Base-by-base conservation (phyloP, 2,113 vertebrate genomes). In the Chlamydotis undulata region DNA sequence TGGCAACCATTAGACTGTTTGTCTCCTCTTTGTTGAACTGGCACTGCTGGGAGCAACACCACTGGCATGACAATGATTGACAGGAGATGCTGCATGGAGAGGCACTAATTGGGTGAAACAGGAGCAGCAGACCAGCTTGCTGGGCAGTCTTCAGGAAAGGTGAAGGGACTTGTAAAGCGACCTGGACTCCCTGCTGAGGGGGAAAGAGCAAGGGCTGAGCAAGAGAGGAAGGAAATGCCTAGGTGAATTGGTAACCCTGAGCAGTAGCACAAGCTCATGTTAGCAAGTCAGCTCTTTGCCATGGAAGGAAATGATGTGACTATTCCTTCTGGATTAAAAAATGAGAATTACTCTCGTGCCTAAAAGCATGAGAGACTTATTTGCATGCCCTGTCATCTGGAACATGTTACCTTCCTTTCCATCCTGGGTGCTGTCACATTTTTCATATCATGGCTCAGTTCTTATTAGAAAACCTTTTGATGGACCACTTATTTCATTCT, bases 11-110 rank as follows among this genome's bases (percentile, higher is more conserved):
- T 68, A 88, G 71, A 25, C 65, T 80, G 74, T 77, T 94, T 90
- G 59, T 91, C 69, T 90, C 19, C 16, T 76, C 91, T 95, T 76
- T 95, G 95, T 81, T 52, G 57, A n/a, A 28, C 89, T 89, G 95
- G 93, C 85, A 53, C 83, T 65, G 93, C 95, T 96, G 85, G 91
- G 68, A 92, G 96, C 93, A 79, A 5, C 79, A 71, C 89, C 78
- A 35, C 75, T 76, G 90, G 96, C 92, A 47, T 5, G 49, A 9
- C 65, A n/a, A 41, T 74, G 93, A 92, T 15, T 93, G 94, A 91
- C 90, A 80, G 90, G 59, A 89, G 83, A 29, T 53, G 56, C 83
- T 70, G 89, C 71, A 3, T 5, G 7, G 21, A 63, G 87, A 76
- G 85, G 79, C 90, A 45, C 69, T 94, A 95, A 96, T 55, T 93